These are phyloP conservation scores for Catonia carolina DNA, from an alignment of 2,888 invertebrate species.

Conservation along the genomic window DNA sequence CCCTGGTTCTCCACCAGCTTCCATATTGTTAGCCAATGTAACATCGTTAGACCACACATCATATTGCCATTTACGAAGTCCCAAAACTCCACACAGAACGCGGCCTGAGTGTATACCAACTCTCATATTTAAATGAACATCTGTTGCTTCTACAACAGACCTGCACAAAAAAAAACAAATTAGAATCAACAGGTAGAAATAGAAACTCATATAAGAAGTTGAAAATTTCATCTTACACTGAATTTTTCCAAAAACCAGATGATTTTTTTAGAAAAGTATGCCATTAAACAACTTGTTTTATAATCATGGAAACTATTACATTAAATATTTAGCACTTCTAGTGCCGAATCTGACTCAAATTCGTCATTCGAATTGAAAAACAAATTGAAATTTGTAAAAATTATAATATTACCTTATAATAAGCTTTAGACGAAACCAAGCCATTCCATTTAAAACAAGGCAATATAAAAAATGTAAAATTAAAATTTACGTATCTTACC, in stretches of 20 bases:
- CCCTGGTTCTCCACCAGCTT: slow-evolving; percentile 86
- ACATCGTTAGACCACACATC: slow-evolving; percentile 95
- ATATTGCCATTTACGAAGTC: slow-evolving; percentile 87
- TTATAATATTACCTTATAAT: too few relatives aligned
- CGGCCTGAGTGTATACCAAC: slow-evolving; percentile 89
- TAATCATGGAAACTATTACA: too few relatives aligned
- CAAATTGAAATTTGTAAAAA: too few relatives aligned
- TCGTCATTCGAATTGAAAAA: too few relatives aligned
- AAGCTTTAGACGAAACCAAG: too few relatives aligned
- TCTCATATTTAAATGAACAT: slow-evolving; percentile 87
- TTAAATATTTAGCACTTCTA: too few relatives aligned
- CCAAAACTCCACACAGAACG: slow-evolving; percentile 83
- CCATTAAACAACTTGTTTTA: too few relatives aligned
- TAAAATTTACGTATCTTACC: too few relatives aligned
- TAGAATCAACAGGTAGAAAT: neutral
- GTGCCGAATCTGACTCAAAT: too few relatives aligned
- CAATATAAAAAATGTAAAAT: too few relatives aligned
- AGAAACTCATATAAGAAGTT: neutral
- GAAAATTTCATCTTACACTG: neutral
- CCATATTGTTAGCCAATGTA: slow-evolving; percentile 82
- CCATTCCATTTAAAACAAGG: too few relatives aligned
- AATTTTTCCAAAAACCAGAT: neutral
- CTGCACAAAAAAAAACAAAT: slow-evolving; percentile 42
- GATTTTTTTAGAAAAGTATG: too few relatives aligned
- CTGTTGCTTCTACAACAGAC: slow-evolving; percentile 83